Conservation (phyloP, 1,140 invertebrate genomes). For the Babylonia areolata region DNA sequence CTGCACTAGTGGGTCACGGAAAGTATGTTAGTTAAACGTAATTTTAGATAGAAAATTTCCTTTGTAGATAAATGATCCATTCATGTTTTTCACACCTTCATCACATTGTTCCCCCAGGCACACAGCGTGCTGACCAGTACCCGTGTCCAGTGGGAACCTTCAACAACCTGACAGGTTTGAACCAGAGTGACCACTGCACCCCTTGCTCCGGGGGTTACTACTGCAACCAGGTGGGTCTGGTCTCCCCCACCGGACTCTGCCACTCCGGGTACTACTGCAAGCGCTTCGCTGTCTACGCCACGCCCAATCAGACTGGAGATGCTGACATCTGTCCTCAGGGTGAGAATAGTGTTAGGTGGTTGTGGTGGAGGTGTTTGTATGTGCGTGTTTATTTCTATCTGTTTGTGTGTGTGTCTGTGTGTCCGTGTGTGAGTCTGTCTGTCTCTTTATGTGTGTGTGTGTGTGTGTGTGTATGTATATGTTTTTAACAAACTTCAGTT, state of each 20-base stretch:
- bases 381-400: background rate
- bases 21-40: too few species aligned
- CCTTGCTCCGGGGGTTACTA: constrained; percentile 64
- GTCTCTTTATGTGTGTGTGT: background rate
- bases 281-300: constrained; percentile 55
- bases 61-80: background rate
- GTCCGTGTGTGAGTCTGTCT: background rate
- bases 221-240: constrained; percentile 63
- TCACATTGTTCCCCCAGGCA: constrained; percentile 63
- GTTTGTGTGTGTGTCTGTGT: background rate
- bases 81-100: background rate
- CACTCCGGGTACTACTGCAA: constrained; percentile 68
- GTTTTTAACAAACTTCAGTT: too few species aligned
- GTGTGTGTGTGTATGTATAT: background rate
- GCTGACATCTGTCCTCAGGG: constrained; percentile 71
- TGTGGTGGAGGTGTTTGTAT: background rate
- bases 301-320: constrained; percentile 65
- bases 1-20: too few species aligned
- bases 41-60: too few species aligned
- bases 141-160: constrained; percentile 69
- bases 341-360: constrained; percentile 19
- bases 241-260: constrained; percentile 63
- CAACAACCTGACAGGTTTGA: constrained; percentile 67
- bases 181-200: constrained; percentile 61
- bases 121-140: constrained; percentile 54